Evolutionary conservation across 2,888 invertebrate species (phyloP), one percentile per base, ranked within the genome.

Genomic region (Proisotoma minuta): DNA sequence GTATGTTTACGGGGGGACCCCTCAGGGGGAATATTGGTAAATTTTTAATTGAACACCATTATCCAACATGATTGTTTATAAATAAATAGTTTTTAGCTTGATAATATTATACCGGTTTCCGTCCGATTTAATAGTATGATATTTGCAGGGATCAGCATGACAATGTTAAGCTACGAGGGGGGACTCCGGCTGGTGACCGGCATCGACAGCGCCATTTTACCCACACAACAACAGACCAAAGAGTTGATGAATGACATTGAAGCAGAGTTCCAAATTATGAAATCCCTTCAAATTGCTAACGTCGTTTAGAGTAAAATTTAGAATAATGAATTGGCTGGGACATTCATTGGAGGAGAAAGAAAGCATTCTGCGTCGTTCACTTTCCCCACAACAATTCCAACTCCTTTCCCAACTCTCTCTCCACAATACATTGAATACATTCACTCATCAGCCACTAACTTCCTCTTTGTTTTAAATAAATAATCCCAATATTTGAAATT

Each of bases 1-100:
- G 57, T 20, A 68, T 69, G 65, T 72, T 72, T 47, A 70, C 70
- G 20, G 72, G 72, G 20, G 72, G 72, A 0, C 70, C 72, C 4
- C 49, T 72, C 0, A 39, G 69, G 1, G 72, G 72, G 5, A 72
- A 65, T 49, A 70, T 70, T 26, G 72, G 71, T 69, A 60, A 23
- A 47, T 47, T n/a, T n/a, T n/a, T n/a, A n/a, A n/a, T n/a, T n/a
- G 12, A 15, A 12, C 18, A 51, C 15, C 51, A 4, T 3, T 51
- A 5, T 3, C 23, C 10, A 51, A 51, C 12, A 51, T 51, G 8
- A 5, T 10, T 51, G 8, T 23, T 24, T 4, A 12, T 27, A 18
- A 2, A 27, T 10, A 28, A 12, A 10, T 20, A 20, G 3, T 12
- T 5, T 49, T 10, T 22, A 10, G 3, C 12, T 22, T 49, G n/a